Conservation (phyloP, 2,888 invertebrate species). For the Melanotus villosus region DNA sequence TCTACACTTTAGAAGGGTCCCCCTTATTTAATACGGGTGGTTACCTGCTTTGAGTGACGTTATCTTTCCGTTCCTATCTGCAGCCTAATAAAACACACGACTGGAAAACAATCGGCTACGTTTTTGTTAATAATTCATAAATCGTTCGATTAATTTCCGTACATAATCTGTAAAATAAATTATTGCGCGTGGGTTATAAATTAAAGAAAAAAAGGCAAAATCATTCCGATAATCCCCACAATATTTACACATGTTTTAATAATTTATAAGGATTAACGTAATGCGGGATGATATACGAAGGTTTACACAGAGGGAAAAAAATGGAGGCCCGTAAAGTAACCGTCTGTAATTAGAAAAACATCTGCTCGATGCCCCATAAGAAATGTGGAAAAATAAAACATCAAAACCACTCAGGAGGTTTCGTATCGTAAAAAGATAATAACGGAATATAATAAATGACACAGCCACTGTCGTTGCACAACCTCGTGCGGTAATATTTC, state of each 20-base stretch:
- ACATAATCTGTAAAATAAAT: too few relatives aligned
- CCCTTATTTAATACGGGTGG: too few relatives aligned
- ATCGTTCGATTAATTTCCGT: too few relatives aligned
- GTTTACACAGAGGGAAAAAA: conserved; percentile 32
- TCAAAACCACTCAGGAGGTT: conserved; percentile 23
- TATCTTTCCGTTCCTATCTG: too few relatives aligned
- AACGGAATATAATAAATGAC: conserved; percentile 41
- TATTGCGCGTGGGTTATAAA: too few relatives aligned
- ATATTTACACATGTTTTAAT: conserved; percentile 43
- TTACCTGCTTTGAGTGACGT: too few relatives aligned
- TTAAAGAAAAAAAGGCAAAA: too few relatives aligned
- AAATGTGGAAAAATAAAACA: conserved; percentile 25
- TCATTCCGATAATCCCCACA: conserved; percentile 34
- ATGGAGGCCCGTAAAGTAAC: conserved; percentile 21
- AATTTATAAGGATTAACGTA: conserved; percentile 44
- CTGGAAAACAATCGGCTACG: too few relatives aligned
- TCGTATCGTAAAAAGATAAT: conserved; percentile 36
- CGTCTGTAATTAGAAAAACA: conserved; percentile 42
- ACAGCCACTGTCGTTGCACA: conserved; percentile 29
- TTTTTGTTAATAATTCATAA: too few relatives aligned
- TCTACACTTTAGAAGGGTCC: too few relatives aligned
- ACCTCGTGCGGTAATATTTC: conserved; percentile 40
- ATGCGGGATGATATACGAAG: conserved; percentile 30
- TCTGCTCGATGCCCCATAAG: conserved; percentile 29
- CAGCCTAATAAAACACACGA: too few relatives aligned